Conservation (phyloP, 1,140 invertebrate species). For the Drosophila watanabei region DNA sequence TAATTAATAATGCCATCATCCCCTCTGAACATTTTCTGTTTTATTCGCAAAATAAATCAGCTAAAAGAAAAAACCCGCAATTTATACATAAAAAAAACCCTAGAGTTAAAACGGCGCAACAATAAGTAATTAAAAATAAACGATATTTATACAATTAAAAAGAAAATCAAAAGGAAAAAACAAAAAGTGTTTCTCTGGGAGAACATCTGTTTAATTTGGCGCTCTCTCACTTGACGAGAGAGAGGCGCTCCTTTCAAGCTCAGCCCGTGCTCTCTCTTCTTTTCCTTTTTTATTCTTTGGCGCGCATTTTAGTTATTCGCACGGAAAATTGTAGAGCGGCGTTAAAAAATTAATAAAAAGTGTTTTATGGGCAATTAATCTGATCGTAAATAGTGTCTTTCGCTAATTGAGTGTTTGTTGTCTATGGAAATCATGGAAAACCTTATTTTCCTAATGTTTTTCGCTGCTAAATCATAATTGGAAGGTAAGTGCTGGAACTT, state of each 20-base stretch:
- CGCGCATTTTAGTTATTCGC: background rate
- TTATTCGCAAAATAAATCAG: constrained; percentile 51
- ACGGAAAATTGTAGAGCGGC: background rate
- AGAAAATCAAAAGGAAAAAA: constrained; percentile 37
- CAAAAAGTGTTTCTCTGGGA: background rate
- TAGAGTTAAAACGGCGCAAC: constrained; percentile 54
- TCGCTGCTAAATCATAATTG: background rate
- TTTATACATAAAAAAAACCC: constrained; percentile 32
- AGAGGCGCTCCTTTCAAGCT: background rate
- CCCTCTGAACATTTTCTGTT: constrained; percentile 48
- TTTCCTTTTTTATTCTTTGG: background rate
- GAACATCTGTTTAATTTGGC: background rate
- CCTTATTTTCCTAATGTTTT: background rate
- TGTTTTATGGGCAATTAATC: constrained; percentile 4
- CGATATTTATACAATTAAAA: constrained; percentile 80
- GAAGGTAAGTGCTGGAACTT: background rate
- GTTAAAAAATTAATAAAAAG: constrained; percentile 3
- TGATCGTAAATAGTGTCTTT: constrained; percentile 5
- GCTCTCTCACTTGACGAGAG: background rate
- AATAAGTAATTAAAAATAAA: constrained; percentile 79
- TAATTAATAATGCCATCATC: constrained; percentile 40
- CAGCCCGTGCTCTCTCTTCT: background rate
- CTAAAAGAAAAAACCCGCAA: constrained; percentile 31
- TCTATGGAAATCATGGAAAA: background rate
- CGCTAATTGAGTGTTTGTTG: background rate